phyloP scores from a whole-genome alignment of 2,888 invertebrate genomes.

The Agrochola circellaris region DNA sequence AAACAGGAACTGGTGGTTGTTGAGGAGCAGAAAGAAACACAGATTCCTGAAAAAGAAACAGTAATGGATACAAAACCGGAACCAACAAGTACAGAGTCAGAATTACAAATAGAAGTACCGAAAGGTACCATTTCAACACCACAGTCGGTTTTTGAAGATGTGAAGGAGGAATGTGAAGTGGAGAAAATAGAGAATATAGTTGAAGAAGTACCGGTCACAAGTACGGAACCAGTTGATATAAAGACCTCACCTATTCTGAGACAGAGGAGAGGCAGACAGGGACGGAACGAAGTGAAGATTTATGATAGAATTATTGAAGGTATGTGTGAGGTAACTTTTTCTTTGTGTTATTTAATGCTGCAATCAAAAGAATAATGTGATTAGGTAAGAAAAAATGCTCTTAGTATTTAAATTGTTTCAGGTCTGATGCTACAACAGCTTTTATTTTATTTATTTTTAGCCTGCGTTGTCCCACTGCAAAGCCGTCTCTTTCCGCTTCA shows the following conservation, averaged over 20 bases:
- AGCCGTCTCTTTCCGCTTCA: not conserved
- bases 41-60: conserved; percentile 21
- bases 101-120: conserved; percentile 67
- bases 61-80: conserved; percentile 34
- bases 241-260: conserved; percentile 83
- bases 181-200: conserved; percentile 67
- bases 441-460: not conserved
- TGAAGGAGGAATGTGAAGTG: conserved; percentile 53
- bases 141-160: conserved; percentile 63
- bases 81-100: conserved; percentile 69
- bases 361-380: not conserved
- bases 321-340: conserved; percentile 52
- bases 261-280: conserved; percentile 84
- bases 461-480: not conserved
- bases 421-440: not conserved
- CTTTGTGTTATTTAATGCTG: not conserved
- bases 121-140: conserved; percentile 71
- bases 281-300: conserved; percentile 87
- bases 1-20: conserved; percentile 53
- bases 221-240: conserved; percentile 85
- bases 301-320: conserved; percentile 89
- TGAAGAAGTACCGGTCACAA: conserved; percentile 70
- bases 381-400: not conserved
- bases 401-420: not conserved
- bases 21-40: conserved; percentile 38